These are phyloP conservation scores for Amphimallon solstitiale DNA, from an alignment of 2,888 invertebrate species.

Conservation along the genomic window DNA sequence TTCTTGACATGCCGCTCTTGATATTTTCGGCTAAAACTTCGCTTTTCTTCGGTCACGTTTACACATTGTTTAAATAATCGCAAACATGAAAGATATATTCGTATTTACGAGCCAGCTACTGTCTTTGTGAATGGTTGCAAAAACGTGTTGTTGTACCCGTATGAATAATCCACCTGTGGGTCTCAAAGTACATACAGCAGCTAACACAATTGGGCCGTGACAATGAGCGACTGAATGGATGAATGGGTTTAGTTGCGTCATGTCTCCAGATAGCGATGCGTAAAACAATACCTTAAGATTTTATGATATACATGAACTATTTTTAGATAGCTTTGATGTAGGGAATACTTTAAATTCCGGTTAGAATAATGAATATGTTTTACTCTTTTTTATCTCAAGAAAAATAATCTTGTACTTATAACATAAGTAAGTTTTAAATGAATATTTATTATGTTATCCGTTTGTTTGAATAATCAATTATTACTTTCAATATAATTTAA, in stretches of 20 bases:
- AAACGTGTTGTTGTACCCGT: not conserved
- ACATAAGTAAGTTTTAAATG: no score
- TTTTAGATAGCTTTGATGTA: constrained; percentile 3
- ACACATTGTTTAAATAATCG: constrained; percentile 6
- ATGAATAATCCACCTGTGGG: constrained; percentile 7
- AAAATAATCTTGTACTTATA: no score
- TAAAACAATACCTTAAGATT: constrained; percentile 25
- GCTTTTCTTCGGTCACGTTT: constrained; percentile 1
- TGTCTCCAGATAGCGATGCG: constrained; percentile 13
- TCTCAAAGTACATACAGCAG: not conserved
- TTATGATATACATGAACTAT: constrained; percentile 17
- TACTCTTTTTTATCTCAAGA: no score
- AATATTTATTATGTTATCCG: no score
- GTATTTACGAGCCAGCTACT: not conserved
- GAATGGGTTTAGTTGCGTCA: constrained; percentile 28
- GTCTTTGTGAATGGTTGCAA: constrained; percentile 14
- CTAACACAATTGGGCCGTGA: not conserved
- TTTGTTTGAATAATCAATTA: no score
- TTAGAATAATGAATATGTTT: no score
- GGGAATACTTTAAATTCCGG: constrained; percentile 20
- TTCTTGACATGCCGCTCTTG: constrained; percentile 5
- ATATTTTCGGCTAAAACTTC: constrained; percentile 13
- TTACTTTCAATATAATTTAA: no score
- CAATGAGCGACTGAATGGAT: constrained; percentile 9
- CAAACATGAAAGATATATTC: not conserved